Base-by-base conservation (phyloP, 2,113 vertebrate genomes). In the Marmota monax region DNA sequence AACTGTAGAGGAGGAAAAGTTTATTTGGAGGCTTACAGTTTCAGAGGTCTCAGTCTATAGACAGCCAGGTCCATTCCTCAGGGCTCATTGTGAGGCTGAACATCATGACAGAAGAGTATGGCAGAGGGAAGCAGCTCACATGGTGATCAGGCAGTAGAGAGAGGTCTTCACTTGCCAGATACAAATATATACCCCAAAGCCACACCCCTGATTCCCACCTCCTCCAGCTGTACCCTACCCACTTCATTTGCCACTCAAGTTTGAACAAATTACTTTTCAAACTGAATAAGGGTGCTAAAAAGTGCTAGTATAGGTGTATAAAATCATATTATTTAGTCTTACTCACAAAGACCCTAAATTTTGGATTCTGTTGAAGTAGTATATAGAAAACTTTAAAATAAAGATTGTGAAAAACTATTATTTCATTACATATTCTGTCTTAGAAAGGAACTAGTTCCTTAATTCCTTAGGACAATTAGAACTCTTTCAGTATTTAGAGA, bases 371-470 rank as follows among this genome's bases (percentile, higher is more conserved):
- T 78, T 72, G 63, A 22, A 53, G 53, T 0, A 89, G 53, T 92
- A 42, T 69, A 83, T 17, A 84, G 69, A 94, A 93, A 88, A 76
- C 39, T 58, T 58, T 89, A 97, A 89, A 82, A 45, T 39, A 76
- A 89, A 77, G 92, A 78, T 97, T 78, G 77, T 39, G 48, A 83
- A 94, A 91, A 92, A 76, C 56, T 77, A 29, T 88, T 32, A 88
- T 90, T 97, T 93, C n/a, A 83, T 78, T 95, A 42, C 29, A 51
- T 88, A 83, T 83, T 96, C 32, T 86, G 32, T 77, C 27, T 92
- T 53, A 67, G 56, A 80, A 83, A 90, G 39, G 20, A 95, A 96
- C 11, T 34, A 69, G 51, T 58, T 85, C 6, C 20, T 63, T 37
- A 77, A 61, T 34, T 96, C 56, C 83, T 63, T 53, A 67, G 61